A percentile compares a stretch with the other conserved stretches of the same genome.
Conservation (phyloP, 2,113 vertebrate species). For the Hippocampus abdominalis region DNA sequence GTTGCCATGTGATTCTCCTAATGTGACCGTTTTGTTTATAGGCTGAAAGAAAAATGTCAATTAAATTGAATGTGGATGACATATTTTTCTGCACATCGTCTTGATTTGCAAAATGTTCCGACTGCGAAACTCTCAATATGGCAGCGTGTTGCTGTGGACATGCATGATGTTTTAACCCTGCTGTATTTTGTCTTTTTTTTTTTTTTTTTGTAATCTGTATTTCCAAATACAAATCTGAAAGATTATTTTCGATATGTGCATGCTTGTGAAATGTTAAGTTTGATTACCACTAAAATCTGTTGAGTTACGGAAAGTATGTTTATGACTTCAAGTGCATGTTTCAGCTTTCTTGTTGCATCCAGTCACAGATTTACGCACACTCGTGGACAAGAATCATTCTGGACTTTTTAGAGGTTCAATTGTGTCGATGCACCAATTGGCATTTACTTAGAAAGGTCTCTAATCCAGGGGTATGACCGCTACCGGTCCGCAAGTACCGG, state of each 20-base stretch:
- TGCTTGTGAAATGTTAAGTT: slow-evolving; percentile 69
- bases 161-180: slow-evolving; percentile 70
- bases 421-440: too few relatives aligned
- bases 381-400: neutral
- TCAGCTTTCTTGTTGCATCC: neutral
- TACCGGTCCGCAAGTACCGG: too few relatives aligned
- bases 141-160: slow-evolving; percentile 64
- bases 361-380: neutral
- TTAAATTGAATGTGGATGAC: slow-evolving; percentile 67
- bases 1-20: slow-evolving; percentile 71
- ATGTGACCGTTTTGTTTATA: slow-evolving; percentile 69
- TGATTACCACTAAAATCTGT: slow-evolving; percentile 64
- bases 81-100: slow-evolving; percentile 63
- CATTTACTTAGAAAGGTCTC: too few relatives aligned
- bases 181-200: slow-evolving; percentile 72
- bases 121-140: slow-evolving; percentile 30
- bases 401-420: neutral
- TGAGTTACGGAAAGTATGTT: slow-evolving; percentile 52
- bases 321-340: slow-evolving; percentile 43
- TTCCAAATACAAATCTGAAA: slow-evolving; percentile 74
- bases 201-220: slow-evolving; percentile 75
- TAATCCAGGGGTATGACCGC: too few relatives aligned
- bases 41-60: slow-evolving; percentile 64
- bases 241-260: slow-evolving; percentile 77
- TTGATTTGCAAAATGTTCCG: slow-evolving; percentile 40